Conservation (phyloP, 2,797 vertebrate species). For the Sparidentex hasta region DNA sequence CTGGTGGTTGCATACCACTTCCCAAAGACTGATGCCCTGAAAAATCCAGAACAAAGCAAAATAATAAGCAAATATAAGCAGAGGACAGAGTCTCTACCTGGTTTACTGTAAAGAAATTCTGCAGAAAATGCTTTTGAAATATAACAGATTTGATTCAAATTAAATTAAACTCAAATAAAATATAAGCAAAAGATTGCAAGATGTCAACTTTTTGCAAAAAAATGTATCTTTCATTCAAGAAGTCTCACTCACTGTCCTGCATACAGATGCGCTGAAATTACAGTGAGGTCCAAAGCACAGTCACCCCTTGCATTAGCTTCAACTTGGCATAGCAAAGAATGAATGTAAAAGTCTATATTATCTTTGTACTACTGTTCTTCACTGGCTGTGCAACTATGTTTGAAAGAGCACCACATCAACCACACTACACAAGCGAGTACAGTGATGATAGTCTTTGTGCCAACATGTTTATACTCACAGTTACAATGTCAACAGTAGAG, state of each 20-base stretch:
- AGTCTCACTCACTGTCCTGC: not conserved
- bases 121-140: not conserved
- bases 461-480: not conserved
- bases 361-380: not conserved
- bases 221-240: not conserved
- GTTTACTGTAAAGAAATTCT: too few species aligned
- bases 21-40: too few species aligned
- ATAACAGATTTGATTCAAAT: not conserved
- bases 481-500: not conserved
- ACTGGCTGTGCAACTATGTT: not conserved
- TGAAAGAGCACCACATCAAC: not conserved
- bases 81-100: too few species aligned
- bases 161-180: not conserved
- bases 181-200: not conserved
- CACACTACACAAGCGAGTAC: not conserved
- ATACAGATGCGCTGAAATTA: not conserved
- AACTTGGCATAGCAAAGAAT: not conserved
- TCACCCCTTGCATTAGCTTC: not conserved
- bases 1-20: too few species aligned
- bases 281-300: constrained; percentile 13
- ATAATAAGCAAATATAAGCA: too few species aligned
- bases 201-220: constrained; percentile 2
- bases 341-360: not conserved
- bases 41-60: too few species aligned
- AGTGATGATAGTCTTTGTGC: not conserved